A percentile compares a stretch with the other conserved stretches of the same genome.
Conservation (phyloP, 2,113 vertebrate species). For the Malurus melanocephalus region DNA sequence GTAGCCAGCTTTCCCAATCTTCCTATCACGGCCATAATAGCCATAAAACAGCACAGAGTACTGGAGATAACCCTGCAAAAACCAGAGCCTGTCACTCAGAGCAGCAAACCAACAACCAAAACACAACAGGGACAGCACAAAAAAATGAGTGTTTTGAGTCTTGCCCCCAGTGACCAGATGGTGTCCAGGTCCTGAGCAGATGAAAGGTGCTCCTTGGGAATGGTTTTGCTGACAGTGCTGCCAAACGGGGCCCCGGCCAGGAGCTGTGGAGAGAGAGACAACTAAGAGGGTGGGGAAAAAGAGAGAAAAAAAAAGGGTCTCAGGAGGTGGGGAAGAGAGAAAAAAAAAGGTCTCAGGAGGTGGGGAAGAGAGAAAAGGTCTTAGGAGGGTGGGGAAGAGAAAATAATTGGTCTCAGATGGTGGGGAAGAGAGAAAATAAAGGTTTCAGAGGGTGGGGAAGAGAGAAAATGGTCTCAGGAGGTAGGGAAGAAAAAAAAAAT, state of each 20-base stretch:
- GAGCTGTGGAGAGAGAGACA: slow-evolving; percentile 73
- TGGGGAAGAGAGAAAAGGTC: slow-evolving; percentile 39
- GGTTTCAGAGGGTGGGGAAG: slow-evolving; percentile 39
- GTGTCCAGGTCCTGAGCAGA: slow-evolving; percentile 96
- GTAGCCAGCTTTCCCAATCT: slow-evolving; percentile 91
- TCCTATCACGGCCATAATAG: slow-evolving; percentile 89
- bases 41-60: slow-evolving; percentile 97
- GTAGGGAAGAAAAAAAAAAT: too few species aligned
- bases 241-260: slow-evolving; percentile 90
- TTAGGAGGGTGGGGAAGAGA: too few species aligned
- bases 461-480: neutral
- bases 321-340: slow-evolving; percentile 48
- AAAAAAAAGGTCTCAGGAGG: slow-evolving; percentile 71
- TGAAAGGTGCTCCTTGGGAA: slow-evolving; percentile 80
- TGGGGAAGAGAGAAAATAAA: slow-evolving; percentile 45
- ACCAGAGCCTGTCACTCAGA: neutral
- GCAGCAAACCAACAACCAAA: neutral
- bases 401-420: slow-evolving; percentile 67
- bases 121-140: fast-evolving
- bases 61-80: slow-evolving; percentile 91
- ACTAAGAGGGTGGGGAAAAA: slow-evolving; percentile 73
- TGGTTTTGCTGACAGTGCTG: slow-evolving; percentile 89
- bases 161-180: slow-evolving; percentile 97
- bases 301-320: neutral
- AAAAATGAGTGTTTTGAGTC: slow-evolving; percentile 14